Base-by-base conservation (phyloP, 2,888 invertebrate genomes). In the Melolontha melolontha region DNA sequence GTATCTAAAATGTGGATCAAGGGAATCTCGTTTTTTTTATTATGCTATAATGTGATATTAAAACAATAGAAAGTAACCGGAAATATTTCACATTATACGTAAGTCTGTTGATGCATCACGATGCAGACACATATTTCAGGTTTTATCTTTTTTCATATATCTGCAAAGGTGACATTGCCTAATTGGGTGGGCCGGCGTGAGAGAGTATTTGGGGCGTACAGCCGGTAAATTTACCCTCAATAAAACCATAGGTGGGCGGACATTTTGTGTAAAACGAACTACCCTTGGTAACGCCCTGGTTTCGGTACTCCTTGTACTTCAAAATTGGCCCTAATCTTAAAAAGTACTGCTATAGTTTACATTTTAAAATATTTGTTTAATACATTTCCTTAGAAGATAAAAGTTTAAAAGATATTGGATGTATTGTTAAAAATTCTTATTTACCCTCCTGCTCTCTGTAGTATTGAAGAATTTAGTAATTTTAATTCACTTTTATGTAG, bases 141-240 rank as follows among this genome's bases (percentile, higher is more conserved):
- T 17, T 16, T 47, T 62, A 62, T 62, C 47, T 47, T 62, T 47
- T 47, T 62, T 14, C 34, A 34, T 47, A 47, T 16, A 47, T 47
- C 42, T 51, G 34, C 57, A 51, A 17, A 40, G 40, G 47, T 51
- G 57, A 51, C 51, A 59, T 62, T 50, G 47, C 59, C 66, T 51
- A 59, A 67, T 57, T 67, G 66, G 66, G 62, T 67, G 66, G 64
- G 66, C 66, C 51, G 59, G 57, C 51, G 47, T 57, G 57, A n/a
- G 57, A 40, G 29, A 41, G 59, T 57, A 51, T 64, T 64, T 64
- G 51, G 59, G 59, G 50, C 66, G 66, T 42, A 42, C 57, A 52
- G 62, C 14, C 66, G 57, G 59, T 39, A 62, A 59, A 51, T 49
- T 57, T 57, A 57, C 66, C 66, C 62, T 67, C 66, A 57, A 59